Percentiles rank a stretch among this genome's conserved stretches.
These are phyloP conservation scores for Caretta caretta DNA, from an alignment of 2,113 vertebrate genomes.

Conservation along the genomic window DNA sequence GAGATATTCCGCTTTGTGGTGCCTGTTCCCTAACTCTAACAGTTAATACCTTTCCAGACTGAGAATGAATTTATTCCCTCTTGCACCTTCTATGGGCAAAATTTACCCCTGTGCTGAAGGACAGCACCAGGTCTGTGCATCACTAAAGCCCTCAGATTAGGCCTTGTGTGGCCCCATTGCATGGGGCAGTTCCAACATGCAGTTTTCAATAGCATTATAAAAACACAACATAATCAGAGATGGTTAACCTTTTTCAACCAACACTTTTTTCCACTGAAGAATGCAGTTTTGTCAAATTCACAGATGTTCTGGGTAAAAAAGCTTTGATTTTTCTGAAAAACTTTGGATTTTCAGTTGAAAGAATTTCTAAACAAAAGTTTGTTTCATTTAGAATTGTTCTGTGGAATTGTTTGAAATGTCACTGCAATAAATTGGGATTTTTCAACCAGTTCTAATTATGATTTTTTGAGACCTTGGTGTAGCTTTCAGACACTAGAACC, in stretches of 20 bases:
- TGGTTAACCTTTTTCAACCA: background rate
- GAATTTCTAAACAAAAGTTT: background rate
- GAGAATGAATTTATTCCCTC: background rate
- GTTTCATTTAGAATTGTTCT: background rate
- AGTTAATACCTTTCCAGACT: background rate
- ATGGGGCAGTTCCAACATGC: background rate
- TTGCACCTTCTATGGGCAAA: background rate
- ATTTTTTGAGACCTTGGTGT: background rate
- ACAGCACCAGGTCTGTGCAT: background rate
- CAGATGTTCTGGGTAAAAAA: background rate
- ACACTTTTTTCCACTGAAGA: background rate
- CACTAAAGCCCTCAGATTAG: too few relatives aligned
- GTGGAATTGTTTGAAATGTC: background rate
- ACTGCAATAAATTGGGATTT: background rate
- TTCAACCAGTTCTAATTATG: background rate
- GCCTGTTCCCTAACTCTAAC: background rate
- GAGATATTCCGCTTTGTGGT: fast-evolving
- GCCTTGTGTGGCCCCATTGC: background rate
- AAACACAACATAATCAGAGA: background rate
- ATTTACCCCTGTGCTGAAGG: background rate
- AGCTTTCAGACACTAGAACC: background rate
- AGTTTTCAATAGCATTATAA: background rate
- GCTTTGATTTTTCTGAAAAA: background rate
- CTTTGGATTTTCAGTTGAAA: background rate
- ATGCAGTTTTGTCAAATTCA: background rate